Conservation (phyloP, 2,797 vertebrate genomes). For the Meriones psammophilus region DNA sequence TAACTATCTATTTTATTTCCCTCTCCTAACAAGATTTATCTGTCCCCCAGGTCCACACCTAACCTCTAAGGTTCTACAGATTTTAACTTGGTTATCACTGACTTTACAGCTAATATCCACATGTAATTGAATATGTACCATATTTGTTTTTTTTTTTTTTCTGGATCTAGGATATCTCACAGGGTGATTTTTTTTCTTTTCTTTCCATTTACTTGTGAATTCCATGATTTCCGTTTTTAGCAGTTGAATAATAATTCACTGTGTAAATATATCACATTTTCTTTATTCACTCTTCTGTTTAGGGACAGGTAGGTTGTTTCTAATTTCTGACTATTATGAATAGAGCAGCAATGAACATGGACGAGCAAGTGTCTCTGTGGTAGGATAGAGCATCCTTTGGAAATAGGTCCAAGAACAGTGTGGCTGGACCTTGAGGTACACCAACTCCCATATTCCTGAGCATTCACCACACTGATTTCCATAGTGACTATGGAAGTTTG, state of each 20-base stretch:
- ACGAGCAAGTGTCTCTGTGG: background rate
- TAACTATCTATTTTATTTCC: background rate
- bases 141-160: background rate
- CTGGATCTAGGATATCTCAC: background rate
- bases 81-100: background rate
- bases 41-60: background rate
- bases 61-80: background rate
- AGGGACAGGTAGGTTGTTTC: background rate
- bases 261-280: background rate
- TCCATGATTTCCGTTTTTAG: background rate
- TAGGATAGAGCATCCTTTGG: background rate
- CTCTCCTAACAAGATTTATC: background rate
- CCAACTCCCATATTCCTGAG: background rate
- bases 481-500: background rate
- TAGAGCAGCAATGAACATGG: background rate
- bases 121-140: background rate
- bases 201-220: background rate
- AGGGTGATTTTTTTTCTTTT: background rate
- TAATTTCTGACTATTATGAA: background rate
- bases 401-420: background rate
- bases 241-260: background rate
- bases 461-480: background rate
- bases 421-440: background rate
- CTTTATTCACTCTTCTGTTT: background rate
- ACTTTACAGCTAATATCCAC: background rate